These are phyloP conservation scores for Asobara japonica DNA, from an alignment of 1,140 invertebrate species.

Conservation along the genomic window DNA sequence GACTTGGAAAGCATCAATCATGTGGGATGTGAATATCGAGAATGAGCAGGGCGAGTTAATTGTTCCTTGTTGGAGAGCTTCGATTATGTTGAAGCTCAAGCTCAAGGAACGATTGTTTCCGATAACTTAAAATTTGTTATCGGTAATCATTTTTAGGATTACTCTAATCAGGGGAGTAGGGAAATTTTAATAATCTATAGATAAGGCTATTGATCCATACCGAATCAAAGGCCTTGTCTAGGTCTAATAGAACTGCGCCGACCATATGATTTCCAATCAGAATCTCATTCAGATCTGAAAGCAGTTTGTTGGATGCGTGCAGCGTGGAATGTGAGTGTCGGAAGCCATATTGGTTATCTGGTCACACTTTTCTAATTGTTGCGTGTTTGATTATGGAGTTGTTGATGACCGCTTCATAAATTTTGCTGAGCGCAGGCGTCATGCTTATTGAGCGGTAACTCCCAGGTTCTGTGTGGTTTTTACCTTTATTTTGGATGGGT, in stretches of 20 bases:
- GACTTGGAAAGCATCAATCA: background rate
- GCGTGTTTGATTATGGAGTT: background rate
- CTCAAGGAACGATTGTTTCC: background rate
- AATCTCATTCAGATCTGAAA: background rate
- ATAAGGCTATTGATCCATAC: constrained; percentile 1
- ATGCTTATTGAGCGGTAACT: constrained; percentile 13
- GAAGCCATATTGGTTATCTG: constrained; percentile 6
- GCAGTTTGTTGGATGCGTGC: background rate
- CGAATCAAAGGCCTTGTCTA: constrained; percentile 14
- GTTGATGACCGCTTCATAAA: constrained; percentile 10
- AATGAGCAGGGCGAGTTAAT: background rate
- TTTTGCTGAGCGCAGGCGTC: constrained; percentile 7
- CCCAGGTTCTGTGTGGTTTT: constrained; percentile 20
- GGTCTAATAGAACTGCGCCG: background rate
- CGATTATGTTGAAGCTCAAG: background rate
- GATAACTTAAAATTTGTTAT: background rate
- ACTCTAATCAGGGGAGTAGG: constrained; percentile 34
- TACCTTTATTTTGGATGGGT: constrained; percentile 39
- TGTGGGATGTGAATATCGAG: background rate
- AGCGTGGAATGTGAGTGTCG: background rate
- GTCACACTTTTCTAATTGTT: background rate
- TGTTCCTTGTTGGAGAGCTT: background rate
- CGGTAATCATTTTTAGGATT: constrained; percentile 3
- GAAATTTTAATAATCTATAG: background rate
- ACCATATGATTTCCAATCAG: background rate